Conservation (phyloP, 1,140 invertebrate species). For the Dendrolimus punctatus region DNA sequence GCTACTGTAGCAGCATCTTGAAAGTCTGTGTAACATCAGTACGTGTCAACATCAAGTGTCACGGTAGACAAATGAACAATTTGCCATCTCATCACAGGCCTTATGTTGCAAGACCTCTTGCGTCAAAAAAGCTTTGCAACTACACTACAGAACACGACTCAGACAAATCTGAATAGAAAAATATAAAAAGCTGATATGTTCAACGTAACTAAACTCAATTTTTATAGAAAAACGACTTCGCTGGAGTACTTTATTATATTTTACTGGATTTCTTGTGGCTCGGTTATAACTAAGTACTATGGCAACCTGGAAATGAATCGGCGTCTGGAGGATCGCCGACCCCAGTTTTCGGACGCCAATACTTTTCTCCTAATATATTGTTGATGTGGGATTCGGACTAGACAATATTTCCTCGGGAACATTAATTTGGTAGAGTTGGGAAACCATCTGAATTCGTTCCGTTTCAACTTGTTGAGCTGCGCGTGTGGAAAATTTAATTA, state of each 20-base stretch:
- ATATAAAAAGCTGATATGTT: too few species aligned
- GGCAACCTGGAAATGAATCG: conserved; percentile 36
- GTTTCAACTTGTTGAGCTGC: conserved; percentile 27
- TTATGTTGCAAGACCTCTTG: conserved; percentile 39
- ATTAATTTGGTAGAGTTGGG: conserved; percentile 20
- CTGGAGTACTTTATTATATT: background rate
- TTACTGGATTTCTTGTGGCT: conserved; percentile 10
- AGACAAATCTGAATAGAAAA: conserved; percentile 16
- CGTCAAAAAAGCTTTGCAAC: conserved; percentile 31
- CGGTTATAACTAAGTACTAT: conserved; percentile 27
- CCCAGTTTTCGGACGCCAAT: conserved; percentile 12
- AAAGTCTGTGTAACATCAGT: conserved; percentile 4
- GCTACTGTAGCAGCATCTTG: too few species aligned
- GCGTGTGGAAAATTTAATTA: conserved; percentile 67
- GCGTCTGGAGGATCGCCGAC: conserved; percentile 23
- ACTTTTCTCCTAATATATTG: conserved; percentile 14
- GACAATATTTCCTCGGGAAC: conserved; percentile 12
- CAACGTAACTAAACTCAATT: too few species aligned
- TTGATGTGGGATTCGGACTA: conserved; percentile 9
- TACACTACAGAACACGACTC: conserved; percentile 28
- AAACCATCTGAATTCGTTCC: conserved; percentile 41
- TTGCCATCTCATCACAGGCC: conserved; percentile 37
- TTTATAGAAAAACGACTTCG: too few species aligned
- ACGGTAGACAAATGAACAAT: conserved; percentile 45
- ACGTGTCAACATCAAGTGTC: conserved; percentile 24